phyloP scores from a whole-genome alignment of 2,797 vertebrate genomes.

The Crocodylus rhombifer region DNA sequence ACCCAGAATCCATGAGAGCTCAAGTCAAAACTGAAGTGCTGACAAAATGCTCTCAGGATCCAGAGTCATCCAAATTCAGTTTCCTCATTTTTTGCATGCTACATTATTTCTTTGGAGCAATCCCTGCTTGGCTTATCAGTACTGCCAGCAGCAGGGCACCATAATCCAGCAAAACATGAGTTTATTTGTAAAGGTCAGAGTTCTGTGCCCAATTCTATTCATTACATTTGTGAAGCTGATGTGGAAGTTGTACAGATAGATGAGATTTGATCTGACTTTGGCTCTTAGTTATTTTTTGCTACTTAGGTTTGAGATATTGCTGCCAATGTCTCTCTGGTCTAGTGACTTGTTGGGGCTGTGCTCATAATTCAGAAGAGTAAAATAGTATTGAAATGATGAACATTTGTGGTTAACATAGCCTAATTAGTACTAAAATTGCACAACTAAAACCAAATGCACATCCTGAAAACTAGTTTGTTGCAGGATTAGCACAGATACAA shows the following conservation, averaged over 20 bases:
- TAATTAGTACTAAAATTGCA: neutral
- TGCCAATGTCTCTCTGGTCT: neutral
- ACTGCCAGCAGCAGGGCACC: neutral
- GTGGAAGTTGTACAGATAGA: constrained; percentile 53
- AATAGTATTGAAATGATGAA: neutral
- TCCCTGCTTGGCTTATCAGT: neutral
- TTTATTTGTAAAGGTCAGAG: constrained; percentile 4
- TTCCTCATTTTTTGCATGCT: neutral
- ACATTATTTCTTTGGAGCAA: neutral
- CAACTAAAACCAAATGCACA: neutral
- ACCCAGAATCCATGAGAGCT: neutral
- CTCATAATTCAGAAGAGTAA: neutral
- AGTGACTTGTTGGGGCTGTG: neutral
- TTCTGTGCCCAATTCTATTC: neutral
- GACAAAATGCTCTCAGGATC: neutral
- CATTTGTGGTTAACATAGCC: neutral
- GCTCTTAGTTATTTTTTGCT: constrained; percentile 23
- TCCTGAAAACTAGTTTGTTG: neutral
- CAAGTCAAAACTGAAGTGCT: neutral
- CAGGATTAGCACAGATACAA: neutral
- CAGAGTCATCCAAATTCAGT: constrained; percentile 9
- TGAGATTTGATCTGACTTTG: constrained; percentile 31
- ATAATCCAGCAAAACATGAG: neutral
- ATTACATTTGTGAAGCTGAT: neutral
- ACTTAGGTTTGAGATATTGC: neutral